A percentile compares a stretch with the other conserved stretches of the same genome.
Evolutionary conservation across 2,113 vertebrate genomes (phyloP).

Genomic region (Electrona antarctica): DNA sequence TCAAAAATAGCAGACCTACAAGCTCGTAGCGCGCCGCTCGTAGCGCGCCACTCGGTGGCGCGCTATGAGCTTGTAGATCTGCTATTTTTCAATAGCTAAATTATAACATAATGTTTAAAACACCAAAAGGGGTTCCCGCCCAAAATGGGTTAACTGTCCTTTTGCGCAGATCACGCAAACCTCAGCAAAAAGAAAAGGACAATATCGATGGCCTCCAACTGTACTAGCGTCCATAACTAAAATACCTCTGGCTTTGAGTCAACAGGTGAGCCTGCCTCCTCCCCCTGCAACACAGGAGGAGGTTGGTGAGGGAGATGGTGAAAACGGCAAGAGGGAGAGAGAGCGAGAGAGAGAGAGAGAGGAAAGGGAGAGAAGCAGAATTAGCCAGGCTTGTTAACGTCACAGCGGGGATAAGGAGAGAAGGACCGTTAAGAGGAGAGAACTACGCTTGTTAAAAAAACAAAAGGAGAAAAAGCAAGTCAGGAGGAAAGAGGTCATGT

Average conservation of each 20-base stretch:
- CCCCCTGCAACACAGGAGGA: constrained; percentile 66
- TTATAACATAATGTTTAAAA: too few relatives aligned
- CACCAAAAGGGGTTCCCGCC: too few relatives aligned
- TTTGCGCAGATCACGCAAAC: too few relatives aligned
- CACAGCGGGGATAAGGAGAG: constrained; percentile 25
- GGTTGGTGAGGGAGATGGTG: constrained; percentile 23
- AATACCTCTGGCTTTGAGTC: constrained; percentile 83
- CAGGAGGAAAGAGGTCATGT: constrained; percentile 6
- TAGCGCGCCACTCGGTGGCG: too few relatives aligned
- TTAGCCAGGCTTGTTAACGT: constrained; percentile 50
- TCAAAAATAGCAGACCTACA: too few relatives aligned
- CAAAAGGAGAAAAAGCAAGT: constrained; percentile 11
- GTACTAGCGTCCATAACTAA: constrained; percentile 57
- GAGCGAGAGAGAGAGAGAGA: constrained; percentile 35
- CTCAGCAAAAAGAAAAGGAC: too few relatives aligned
- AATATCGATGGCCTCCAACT: too few relatives aligned
- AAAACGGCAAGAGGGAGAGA: constrained; percentile 31
- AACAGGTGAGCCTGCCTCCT: constrained; percentile 76
- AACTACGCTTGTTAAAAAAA: constrained; percentile 20
- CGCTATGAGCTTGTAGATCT: too few relatives aligned
- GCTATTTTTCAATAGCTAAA: too few relatives aligned
- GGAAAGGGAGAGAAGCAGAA: constrained; percentile 44
- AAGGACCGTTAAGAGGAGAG: constrained; percentile 33
- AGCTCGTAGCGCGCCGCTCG: too few relatives aligned
- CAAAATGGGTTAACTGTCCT: too few relatives aligned